Evolutionary conservation across 2,797 vertebrate species (phyloP).

Genomic region (Cuniculus paca): DNA sequence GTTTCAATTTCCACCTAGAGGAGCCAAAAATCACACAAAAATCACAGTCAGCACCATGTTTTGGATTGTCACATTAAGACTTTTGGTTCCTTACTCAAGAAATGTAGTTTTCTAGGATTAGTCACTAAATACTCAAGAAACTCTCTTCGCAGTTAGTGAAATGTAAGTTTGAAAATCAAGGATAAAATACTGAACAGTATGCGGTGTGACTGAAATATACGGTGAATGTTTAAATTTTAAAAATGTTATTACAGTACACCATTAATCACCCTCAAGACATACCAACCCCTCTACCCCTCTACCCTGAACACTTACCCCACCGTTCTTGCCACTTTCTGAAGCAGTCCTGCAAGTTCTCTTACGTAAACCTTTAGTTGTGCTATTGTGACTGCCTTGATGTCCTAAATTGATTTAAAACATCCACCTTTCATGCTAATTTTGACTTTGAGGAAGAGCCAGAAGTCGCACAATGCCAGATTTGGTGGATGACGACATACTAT

Average conservation of each 20-base stretch:
- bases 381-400: neutral
- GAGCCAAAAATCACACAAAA: constrained; percentile 62
- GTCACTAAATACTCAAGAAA: constrained; percentile 53
- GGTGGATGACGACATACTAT: neutral
- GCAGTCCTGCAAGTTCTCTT: neutral
- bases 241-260: neutral
- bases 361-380: neutral
- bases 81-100: constrained; percentile 30
- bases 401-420: neutral
- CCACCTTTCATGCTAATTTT: neutral
- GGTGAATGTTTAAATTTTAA: neutral
- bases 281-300: neutral
- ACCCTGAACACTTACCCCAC: neutral
- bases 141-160: constrained; percentile 10
- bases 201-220: neutral
- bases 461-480: neutral
- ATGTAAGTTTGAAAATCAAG: constrained; percentile 66
- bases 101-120: neutral
- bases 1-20: constrained; percentile 95
- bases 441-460: neutral
- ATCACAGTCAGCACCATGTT: constrained; percentile 3
- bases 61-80: neutral
- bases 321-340: neutral
- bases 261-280: neutral
- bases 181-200: constrained; percentile 16